Evolutionary conservation across 2,888 invertebrate species (phyloP).

Genomic region (Diaphora mendica): DNA sequence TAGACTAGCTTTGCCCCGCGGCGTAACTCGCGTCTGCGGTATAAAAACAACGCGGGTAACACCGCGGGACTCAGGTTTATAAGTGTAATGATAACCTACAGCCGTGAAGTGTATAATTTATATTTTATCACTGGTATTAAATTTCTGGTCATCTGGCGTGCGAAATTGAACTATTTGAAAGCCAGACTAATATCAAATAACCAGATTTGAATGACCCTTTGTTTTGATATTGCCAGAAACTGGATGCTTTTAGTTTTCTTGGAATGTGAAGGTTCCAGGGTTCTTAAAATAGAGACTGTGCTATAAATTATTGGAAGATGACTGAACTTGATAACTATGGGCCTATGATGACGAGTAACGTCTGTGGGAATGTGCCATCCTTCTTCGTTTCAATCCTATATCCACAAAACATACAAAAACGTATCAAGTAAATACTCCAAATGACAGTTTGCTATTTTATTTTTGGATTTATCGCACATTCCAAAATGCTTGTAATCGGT

Average conservation of each 20-base stretch:
- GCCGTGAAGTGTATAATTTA: background rate
- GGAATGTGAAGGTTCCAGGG: background rate
- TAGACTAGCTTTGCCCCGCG: too few relatives aligned
- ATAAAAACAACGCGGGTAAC: too few relatives aligned
- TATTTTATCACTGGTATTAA: slow-evolving; percentile 21
- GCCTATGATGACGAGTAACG: background rate
- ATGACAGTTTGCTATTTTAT: slow-evolving; percentile 28
- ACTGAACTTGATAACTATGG: background rate
- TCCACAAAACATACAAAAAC: background rate
- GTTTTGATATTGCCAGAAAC: slow-evolving; percentile 24
- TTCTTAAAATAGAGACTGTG: background rate
- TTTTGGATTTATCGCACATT: slow-evolving; percentile 31
- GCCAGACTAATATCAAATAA: slow-evolving; percentile 36
- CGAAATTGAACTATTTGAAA: slow-evolving; percentile 9
- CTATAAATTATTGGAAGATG: background rate
- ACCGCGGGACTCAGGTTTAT: too few relatives aligned
- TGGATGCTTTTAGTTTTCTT: background rate
- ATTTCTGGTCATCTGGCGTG: slow-evolving; percentile 27
- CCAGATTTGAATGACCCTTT: slow-evolving; percentile 38
- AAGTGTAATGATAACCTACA: background rate
- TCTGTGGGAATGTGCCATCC: too few relatives aligned
- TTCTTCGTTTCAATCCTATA: background rate
- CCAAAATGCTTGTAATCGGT: slow-evolving; percentile 47
- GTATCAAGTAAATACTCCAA: background rate
- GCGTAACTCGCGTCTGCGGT: too few relatives aligned